phyloP scores from a whole-genome alignment of 2,113 vertebrate genomes.

The Ammodytes dubius region DNA sequence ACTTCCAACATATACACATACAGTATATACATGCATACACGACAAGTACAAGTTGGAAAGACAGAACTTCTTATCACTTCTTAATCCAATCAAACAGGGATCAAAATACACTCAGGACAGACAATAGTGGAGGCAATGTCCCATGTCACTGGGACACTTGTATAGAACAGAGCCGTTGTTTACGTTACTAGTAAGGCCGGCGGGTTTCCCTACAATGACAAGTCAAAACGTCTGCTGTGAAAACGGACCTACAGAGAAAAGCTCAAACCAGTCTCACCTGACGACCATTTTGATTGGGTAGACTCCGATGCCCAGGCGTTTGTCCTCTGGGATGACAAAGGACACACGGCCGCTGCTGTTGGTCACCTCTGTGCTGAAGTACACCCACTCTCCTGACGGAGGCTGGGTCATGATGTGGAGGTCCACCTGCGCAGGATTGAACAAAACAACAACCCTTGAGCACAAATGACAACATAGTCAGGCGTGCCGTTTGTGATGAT shows the following conservation, averaged over 20 bases:
- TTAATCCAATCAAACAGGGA: not conserved
- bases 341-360: slow-evolving; percentile 94
- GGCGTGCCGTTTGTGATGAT: not conserved
- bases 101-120: not conserved
- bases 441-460: not conserved
- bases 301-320: slow-evolving; percentile 91
- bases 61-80: not conserved
- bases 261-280: slow-evolving; percentile 83
- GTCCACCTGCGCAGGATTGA: slow-evolving; percentile 87
- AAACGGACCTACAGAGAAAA: not conserved
- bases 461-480: not conserved
- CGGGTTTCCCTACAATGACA: not conserved
- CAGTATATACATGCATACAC: not conserved
- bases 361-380: slow-evolving; percentile 94
- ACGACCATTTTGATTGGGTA: slow-evolving; percentile 99
- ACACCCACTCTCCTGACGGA: slow-evolving; percentile 93
- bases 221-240: not conserved
- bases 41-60: not conserved
- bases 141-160: not conserved
- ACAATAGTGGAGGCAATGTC: not conserved
- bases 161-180: not conserved
- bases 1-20: not conserved
- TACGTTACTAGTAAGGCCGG: not conserved
- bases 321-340: slow-evolving; percentile 89
- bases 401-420: slow-evolving; percentile 95